Evolutionary conservation across 2,797 vertebrate genomes (phyloP).

Genomic region (Lagocephalus sceleratus): DNA sequence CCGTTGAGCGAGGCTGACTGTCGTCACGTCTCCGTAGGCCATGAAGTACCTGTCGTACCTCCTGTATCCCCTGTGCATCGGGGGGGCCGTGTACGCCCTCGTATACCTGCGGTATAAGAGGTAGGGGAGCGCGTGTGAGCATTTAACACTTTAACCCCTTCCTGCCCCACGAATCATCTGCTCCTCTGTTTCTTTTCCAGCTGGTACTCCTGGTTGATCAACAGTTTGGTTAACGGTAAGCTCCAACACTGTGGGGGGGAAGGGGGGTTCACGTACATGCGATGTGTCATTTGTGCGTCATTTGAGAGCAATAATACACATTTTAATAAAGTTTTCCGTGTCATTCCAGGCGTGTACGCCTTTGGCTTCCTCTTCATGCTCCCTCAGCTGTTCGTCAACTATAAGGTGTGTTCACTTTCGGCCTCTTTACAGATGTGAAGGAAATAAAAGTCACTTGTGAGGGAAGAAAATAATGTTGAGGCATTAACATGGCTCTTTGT

Average conservation of each 20-base stretch:
- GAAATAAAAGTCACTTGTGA: not conserved
- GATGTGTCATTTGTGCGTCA: not conserved
- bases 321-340: not conserved
- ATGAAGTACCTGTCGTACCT: constrained; percentile 96
- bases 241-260: too few species aligned
- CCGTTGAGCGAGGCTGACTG: not conserved
- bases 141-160: not conserved
- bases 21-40: constrained; percentile 74
- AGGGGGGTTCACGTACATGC: not conserved
- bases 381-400: constrained; percentile 98
- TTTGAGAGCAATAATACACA: not conserved
- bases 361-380: constrained; percentile 99
- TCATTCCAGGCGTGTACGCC: constrained; percentile 89
- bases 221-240: constrained; percentile 97
- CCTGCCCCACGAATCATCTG: not conserved
- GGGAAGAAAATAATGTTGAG: not conserved
- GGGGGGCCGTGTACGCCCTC: constrained; percentile 90
- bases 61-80: constrained; percentile 91
- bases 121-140: constrained; percentile 54
- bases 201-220: constrained; percentile 99
- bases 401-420: constrained; percentile 77
- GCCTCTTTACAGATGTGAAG: too few species aligned
- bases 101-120: constrained; percentile 95
- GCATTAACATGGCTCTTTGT: not conserved
- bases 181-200: constrained; percentile 63